Evolutionary conservation across 2,113 vertebrate species (phyloP).

Genomic region (Bolborhynchus lineola): DNA sequence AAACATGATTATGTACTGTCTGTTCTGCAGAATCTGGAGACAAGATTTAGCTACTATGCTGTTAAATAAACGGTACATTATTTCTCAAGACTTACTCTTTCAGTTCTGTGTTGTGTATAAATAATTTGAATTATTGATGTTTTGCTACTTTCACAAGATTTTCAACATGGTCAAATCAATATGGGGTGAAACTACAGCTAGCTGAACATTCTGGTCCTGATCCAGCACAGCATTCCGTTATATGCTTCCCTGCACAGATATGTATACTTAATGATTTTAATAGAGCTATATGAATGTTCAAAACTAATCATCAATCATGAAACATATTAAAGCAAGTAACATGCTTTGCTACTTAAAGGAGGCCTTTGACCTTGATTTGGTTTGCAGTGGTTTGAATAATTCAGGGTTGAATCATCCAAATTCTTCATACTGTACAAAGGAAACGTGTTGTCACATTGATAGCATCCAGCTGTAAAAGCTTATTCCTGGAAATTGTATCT

Average conservation of each 20-base stretch:
- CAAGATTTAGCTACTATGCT: background rate
- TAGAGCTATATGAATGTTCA: background rate
- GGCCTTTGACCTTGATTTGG: background rate
- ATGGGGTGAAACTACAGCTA: background rate
- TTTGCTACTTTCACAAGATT: background rate
- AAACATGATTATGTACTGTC: background rate
- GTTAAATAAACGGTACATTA: background rate
- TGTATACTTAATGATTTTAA: background rate
- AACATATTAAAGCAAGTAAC: background rate
- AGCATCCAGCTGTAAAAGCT: background rate
- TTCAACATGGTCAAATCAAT: background rate
- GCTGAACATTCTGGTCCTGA: background rate
- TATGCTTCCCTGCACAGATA: background rate
- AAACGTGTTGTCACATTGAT: background rate
- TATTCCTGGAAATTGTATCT: background rate
- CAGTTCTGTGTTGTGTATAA: background rate
- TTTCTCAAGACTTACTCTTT: background rate
- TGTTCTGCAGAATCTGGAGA: background rate
- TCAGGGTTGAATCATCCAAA: background rate
- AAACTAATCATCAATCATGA: background rate
- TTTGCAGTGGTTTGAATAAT: background rate
- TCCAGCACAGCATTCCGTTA: background rate
- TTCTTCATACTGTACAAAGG: background rate
- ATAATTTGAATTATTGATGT: background rate
- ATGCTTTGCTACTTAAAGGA: background rate